Percentiles rank a stretch among this genome's conserved stretches.
These are phyloP conservation scores for Nycticorax nycticorax DNA, from an alignment of 2,113 vertebrate genomes.

Conservation along the genomic window DNA sequence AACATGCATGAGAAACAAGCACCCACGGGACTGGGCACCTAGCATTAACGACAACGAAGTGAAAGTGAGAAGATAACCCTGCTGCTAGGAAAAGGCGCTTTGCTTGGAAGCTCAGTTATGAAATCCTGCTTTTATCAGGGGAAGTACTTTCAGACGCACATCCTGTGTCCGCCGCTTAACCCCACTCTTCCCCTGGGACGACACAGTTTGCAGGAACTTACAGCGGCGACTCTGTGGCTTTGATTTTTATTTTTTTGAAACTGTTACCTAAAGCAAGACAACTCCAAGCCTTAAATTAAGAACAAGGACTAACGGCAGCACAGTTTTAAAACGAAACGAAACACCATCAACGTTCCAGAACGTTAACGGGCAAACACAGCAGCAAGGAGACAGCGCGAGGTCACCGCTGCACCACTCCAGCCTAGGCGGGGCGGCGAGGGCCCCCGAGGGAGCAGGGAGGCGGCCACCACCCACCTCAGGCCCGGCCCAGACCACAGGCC, in stretches of 20 bases:
- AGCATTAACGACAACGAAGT: accelerated
- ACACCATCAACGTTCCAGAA: accelerated
- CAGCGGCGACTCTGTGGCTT: accelerated
- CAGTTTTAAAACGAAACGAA: accelerated
- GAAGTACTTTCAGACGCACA: accelerated
- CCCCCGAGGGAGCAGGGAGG: no score
- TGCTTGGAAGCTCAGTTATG: accelerated
- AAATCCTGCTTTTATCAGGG: accelerated
- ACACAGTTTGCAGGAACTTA: accelerated
- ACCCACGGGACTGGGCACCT: accelerated
- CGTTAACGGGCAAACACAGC: accelerated
- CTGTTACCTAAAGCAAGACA: accelerated
- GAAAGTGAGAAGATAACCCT: accelerated
- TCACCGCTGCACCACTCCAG: accelerated
- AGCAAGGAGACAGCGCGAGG: accelerated
- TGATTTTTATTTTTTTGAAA: accelerated
- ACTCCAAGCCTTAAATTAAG: accelerated
- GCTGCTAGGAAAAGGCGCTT: accelerated
- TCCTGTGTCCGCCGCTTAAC: accelerated
- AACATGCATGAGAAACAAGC: accelerated
- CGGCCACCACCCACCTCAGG: no score
- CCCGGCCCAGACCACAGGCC: neutral
- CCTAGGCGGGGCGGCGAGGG: accelerated
- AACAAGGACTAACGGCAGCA: accelerated
- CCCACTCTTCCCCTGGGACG: accelerated